Base-by-base conservation (phyloP, 2,113 vertebrate genomes). In the Clinocottus analis region DNA sequence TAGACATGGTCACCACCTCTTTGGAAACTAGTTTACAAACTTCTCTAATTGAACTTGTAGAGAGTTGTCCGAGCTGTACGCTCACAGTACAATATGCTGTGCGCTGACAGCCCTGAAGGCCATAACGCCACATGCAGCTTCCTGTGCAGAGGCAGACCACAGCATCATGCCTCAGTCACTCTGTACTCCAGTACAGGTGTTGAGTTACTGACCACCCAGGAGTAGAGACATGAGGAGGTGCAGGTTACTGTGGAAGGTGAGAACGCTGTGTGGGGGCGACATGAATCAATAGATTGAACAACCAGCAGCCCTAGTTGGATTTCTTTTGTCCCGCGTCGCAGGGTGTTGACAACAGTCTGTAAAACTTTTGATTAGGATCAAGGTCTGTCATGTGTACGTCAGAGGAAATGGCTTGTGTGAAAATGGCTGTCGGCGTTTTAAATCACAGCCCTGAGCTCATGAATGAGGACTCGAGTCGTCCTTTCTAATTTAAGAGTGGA, bases 231-330 rank as follows among this genome's bases (percentile, higher is more conserved):
- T 12, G 63, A 58, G 58, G 75, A 72, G 90, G 86, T 92, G 77
- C 85, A 85, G 84, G 79, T 92, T 91, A 88, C 90, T 77, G 72
- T 92, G 84, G 87, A 92, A 92, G 87, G 89, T 74, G 89, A 92
- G 90, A 88, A 85, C 69, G 7, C 72, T 35, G 66, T 55, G 79
- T 77, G 87, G 73, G 90, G 86, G 61, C 23, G 10, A 88, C 87
- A 73, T 55, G 71, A 51, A 78, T 72, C 80, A 84, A 84, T 82
- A 84, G 74, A 79, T 43, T 84, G 74, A 84, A 80, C 83, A 85
- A 83, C 66, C 58, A 55, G 66, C 47, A 72, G 72, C 60, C 41
- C 56, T 37, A 21, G 72, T 55, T 79, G 56, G 61, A 66, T 82
- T 66, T 85, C 66, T 85, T 75, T 80, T 84, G 67, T 80, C 49